phyloP scores from a whole-genome alignment of 2,888 invertebrate species.

The Lagria hirta region DNA sequence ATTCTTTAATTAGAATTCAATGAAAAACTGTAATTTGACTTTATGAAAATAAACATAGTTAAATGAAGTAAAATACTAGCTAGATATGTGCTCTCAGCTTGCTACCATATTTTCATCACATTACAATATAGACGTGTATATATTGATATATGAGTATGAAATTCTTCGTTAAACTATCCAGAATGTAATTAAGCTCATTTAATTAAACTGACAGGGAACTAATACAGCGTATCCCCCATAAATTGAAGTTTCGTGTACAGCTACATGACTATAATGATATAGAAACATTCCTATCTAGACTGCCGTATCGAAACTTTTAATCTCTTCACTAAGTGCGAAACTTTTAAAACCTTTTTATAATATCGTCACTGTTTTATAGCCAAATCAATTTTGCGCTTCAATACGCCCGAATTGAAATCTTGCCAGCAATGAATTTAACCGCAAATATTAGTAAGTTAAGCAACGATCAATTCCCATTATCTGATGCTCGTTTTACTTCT shows the following conservation, averaged over 20 bases:
- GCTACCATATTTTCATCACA: no score
- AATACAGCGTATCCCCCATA: constrained; percentile 50
- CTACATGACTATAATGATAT: constrained; percentile 43
- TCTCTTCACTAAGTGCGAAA: constrained; percentile 42
- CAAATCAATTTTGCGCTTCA: constrained; percentile 43
- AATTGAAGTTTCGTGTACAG: constrained; percentile 53
- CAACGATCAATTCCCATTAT: no score
- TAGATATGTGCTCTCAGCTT: no score
- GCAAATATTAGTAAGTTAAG: no score
- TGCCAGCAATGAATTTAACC: no score
- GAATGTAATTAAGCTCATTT: constrained; percentile 53
- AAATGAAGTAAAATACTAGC: no score
- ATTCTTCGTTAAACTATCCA: constrained; percentile 53
- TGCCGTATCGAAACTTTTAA: constrained; percentile 42
- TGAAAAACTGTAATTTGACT: no score
- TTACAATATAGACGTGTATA: constrained; percentile 36
- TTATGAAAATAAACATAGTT: no score
- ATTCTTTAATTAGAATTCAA: no score
- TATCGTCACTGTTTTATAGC: constrained; percentile 33
- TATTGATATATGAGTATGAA: constrained; percentile 48
- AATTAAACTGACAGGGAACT: constrained; percentile 54
- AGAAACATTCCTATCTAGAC: constrained; percentile 40
- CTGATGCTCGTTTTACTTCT: no score
- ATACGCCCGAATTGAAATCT: constrained; percentile 31
- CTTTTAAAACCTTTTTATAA: constrained; percentile 39